These are phyloP conservation scores for Eulemur albifrons DNA, from an alignment of 2,797 vertebrate genomes.

Conservation along the genomic window DNA sequence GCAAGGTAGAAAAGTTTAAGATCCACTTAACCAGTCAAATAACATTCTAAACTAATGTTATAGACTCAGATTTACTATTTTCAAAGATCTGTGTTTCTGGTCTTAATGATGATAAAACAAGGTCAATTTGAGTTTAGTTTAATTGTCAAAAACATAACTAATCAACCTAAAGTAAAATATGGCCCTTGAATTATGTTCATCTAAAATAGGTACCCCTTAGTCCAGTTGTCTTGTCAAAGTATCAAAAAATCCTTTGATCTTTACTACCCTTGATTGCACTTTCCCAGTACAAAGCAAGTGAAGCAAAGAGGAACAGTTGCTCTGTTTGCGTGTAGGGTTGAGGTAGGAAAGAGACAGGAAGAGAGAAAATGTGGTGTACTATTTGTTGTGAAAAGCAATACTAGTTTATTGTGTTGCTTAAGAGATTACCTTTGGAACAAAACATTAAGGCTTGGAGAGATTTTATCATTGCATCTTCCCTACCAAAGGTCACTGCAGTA, in stretches of 20 bases:
- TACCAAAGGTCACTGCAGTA: slow-evolving; percentile 28
- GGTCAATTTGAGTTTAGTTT: slow-evolving; percentile 20
- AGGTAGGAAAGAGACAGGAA: neutral
- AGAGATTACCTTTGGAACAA: neutral
- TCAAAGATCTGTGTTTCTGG: neutral
- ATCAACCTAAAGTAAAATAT: slow-evolving; percentile 3
- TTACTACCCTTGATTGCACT: neutral
- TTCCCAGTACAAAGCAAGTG: neutral
- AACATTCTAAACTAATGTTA: neutral
- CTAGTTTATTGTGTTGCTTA: neutral
- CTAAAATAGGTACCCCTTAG: neutral
- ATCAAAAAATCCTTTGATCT: neutral
- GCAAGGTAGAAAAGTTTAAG: slow-evolving; percentile 14
- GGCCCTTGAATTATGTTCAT: neutral
- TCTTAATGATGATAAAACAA: neutral
- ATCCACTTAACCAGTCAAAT: neutral
- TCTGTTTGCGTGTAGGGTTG: neutral
- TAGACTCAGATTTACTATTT: neutral
- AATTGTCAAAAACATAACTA: neutral
- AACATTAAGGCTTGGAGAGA: slow-evolving; percentile 77
- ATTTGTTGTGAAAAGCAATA: slow-evolving; percentile 12
- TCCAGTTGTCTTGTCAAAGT: neutral
- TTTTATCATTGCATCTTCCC: slow-evolving; percentile 43
- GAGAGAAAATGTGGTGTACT: neutral
- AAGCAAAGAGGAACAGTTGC: neutral